These are phyloP conservation scores for Callopanchax toddi DNA, from an alignment of 2,113 vertebrate species.

Conservation along the genomic window DNA sequence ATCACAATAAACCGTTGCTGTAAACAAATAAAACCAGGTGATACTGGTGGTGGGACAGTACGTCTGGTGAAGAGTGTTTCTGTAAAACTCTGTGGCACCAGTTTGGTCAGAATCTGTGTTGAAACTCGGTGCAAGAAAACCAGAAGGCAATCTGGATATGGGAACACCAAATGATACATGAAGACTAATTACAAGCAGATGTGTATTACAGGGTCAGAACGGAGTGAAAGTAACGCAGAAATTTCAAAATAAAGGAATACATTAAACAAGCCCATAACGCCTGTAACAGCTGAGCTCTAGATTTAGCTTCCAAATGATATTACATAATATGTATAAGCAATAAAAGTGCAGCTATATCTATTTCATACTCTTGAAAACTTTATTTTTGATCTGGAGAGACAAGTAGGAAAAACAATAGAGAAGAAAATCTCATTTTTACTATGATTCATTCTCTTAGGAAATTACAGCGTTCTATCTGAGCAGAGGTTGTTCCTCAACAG, in stretches of 20 bases:
- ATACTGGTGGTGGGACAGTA: not conserved
- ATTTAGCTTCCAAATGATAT: not conserved
- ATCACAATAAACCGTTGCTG: too few species aligned
- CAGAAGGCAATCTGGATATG: not conserved
- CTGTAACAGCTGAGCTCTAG: not conserved
- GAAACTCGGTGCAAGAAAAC: not conserved
- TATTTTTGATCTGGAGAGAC: not conserved
- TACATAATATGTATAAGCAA: not conserved
- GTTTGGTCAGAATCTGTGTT: too few species aligned
- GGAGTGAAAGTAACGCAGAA: not conserved
- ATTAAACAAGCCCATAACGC: too few species aligned
- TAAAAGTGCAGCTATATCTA: not conserved
- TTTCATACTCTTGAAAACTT: not conserved
- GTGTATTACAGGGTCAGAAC: not conserved
- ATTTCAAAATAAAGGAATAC: too few species aligned
- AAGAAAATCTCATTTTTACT: not conserved
- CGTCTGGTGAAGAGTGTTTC: too few species aligned
- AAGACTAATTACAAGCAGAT: not conserved
- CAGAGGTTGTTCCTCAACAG: slow-evolving; percentile 20
- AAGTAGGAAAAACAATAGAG: not conserved
- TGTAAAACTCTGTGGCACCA: too few species aligned
- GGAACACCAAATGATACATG: not conserved
- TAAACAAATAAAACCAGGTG: too few species aligned
- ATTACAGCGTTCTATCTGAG: slow-evolving; percentile 4
- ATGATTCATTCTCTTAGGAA: not conserved